Base-by-base conservation (phyloP, 2,797 vertebrate species). In the Distichodus sexfasciatus region DNA sequence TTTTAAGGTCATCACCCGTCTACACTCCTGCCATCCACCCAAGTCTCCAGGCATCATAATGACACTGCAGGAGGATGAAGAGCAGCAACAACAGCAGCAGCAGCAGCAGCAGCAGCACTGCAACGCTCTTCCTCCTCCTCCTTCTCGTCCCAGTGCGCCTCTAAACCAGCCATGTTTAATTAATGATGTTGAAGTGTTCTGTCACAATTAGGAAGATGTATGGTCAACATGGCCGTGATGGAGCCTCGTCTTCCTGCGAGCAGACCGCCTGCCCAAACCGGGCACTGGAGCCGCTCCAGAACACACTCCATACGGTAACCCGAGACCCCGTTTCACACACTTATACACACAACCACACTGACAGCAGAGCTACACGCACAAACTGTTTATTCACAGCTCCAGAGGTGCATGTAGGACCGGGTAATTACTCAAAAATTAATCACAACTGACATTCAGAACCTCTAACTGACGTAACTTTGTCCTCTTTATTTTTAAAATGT, bases 181-280 rank as follows among this genome's bases (percentile, higher is more conserved):
- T 96, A 96, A 97, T 95, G 94, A 95, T 92, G 93, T 92, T 92
- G 93, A 93, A 94, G 94, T 91, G 92, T 94, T 94, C 94, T 94
- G 94, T 95, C 94, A 96, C 93, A 92, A 95, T 97, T 94, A 94
- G 93, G 91, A 93, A 96, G 95, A 97, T 94, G 93, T 94, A 96
- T 93, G 91, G 92, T 92, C 92, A 94, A 94, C 94, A 96, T 94
- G 96, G 92, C 88, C 90, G 90, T 93, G 93, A 95, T 95, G 92
- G 94, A 95, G 92, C 92, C 93, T 93, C 91, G 92, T 88, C 84
- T 86, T 79, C 76, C 83, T 84, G 86, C 84, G 87, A 90, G 91
- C 88, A 91, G 92, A 86, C 92, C 94, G 93, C 93, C 94, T 94
- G 93, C 90, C 87, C 75, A 85, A 89, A 90, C 92, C 83, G 75